Conservation (phyloP, 2,113 vertebrate species). For the Panthera tigris region DNA sequence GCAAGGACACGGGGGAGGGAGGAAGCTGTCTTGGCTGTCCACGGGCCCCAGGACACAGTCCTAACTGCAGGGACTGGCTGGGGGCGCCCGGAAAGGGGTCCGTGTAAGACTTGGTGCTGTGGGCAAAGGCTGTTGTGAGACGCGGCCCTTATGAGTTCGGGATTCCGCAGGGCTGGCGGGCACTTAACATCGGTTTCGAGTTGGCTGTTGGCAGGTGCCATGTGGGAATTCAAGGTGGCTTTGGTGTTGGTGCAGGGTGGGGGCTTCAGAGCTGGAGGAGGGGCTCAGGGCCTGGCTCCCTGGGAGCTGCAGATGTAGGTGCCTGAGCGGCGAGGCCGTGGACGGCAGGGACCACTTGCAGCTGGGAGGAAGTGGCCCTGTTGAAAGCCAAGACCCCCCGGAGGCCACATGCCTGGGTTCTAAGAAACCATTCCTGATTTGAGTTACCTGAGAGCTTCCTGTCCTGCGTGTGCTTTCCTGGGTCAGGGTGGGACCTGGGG, state of each 20-base stretch:
- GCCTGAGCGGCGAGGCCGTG: fast-evolving
- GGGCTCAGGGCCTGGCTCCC: too few species aligned
- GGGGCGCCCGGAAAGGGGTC: not conserved
- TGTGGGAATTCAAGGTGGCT: not conserved
- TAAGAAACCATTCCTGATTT: not conserved
- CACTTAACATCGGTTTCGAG: fast-evolving
- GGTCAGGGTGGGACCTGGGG: not conserved
- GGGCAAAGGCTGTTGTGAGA: not conserved
- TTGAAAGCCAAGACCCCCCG: not conserved
- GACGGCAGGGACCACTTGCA: fast-evolving
- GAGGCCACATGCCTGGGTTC: not conserved
- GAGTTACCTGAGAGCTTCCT: not conserved
- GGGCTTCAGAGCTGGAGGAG: not conserved
- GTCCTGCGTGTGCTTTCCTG: fast-evolving
- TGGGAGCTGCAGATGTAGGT: not conserved
- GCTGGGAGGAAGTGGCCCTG: not conserved
- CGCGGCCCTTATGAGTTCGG: too few species aligned
- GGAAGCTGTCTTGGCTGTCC: not conserved
- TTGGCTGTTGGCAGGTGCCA: fast-evolving
- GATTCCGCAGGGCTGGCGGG: fast-evolving
- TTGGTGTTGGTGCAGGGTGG: too few species aligned
- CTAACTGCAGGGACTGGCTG: not conserved
- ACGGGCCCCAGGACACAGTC: fast-evolving
- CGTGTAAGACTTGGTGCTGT: fast-evolving
- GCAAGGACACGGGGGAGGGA: fast-evolving